Base-by-base conservation (phyloP, 2,113 vertebrate species). In the Lophius piscatorius region DNA sequence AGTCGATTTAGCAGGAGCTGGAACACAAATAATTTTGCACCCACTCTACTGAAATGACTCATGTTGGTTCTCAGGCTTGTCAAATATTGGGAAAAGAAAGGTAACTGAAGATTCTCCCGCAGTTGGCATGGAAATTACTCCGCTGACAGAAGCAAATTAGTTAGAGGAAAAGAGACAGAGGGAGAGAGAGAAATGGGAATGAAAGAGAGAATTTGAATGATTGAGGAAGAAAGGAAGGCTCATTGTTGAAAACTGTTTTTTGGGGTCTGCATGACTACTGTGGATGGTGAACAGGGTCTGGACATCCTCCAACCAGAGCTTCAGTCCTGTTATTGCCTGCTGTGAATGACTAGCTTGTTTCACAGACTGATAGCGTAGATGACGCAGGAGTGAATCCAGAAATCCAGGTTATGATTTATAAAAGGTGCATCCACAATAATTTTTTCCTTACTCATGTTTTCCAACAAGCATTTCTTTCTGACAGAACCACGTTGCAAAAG, bases 1-100 rank as follows among this genome's bases (percentile, higher is more conserved):
- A 71, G 75, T 61, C 65, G 36, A 80, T 84, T 81, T 64, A 73
- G 39, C 71, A 68, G 34, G 31, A 61, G 36, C 42, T 70, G 70
- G 47, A 84, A 65, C 24, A 1, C 35, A 82, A 81, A 80, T 47
- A 70, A 56, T 50, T 59, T 21, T 10, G 48, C 1, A 3, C 17
- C 42, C 18, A 59, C 33, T 57, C 47, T 14, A 48, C 59, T 73
- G 35, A 13, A 55, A 56, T 78, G 65, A 62, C 34, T 66, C 75
- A 70, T 36, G 5, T 17, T 24, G 33, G 66, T 70, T 84, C 51
- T 70, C 74, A 73, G 50, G 66, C 66, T 52, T 42, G 70, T 67
- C 58, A 35, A 28, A 22, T 46, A 21, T 38, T 10, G 11, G 26
- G n/a, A 36, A 44, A 24, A 55, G 65, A 61, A 64, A 51, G 49